These are phyloP conservation scores for Beris chalybata DNA, from an alignment of 2,888 invertebrate species.

Conservation along the genomic window DNA sequence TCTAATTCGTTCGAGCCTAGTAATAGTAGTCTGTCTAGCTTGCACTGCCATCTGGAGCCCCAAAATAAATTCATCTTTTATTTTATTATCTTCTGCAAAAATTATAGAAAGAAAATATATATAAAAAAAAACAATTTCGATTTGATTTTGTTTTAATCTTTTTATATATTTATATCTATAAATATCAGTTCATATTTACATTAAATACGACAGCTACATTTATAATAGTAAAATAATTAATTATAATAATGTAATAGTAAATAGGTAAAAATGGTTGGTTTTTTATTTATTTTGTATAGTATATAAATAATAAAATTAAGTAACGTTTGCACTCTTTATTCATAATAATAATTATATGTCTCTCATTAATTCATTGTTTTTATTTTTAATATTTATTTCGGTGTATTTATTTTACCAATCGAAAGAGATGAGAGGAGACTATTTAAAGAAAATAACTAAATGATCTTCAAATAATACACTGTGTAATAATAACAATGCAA, in stretches of 20 bases:
- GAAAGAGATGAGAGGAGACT: too few relatives aligned
- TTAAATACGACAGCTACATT: conserved; percentile 34
- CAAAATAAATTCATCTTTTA: too few relatives aligned
- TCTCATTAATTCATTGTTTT: too few relatives aligned
- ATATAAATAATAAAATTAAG: conserved; percentile 38
- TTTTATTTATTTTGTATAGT: conserved; percentile 15
- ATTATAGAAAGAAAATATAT: background rate
- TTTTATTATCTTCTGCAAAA: too few relatives aligned
- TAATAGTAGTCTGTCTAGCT: too few relatives aligned
- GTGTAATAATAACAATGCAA: too few relatives aligned
- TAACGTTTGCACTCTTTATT: conserved; percentile 37
- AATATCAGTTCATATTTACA: conserved; percentile 37
- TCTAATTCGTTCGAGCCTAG: too few relatives aligned
- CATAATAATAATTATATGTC: conserved; percentile 10
- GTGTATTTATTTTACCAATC: too few relatives aligned
- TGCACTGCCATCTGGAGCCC: too few relatives aligned
- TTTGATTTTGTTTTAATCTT: conserved; percentile 2
- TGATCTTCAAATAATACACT: too few relatives aligned
- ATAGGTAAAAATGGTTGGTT: conserved; percentile 10
- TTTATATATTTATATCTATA: conserved; percentile 35
- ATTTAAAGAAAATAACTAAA: too few relatives aligned
- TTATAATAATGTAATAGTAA: conserved; percentile 27
- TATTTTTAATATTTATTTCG: too few relatives aligned
- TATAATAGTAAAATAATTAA: conserved; percentile 25
- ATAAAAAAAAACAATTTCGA: background rate